Percentiles rank a stretch among this genome's conserved stretches.
phyloP scores from a whole-genome alignment of 2,797 vertebrate genomes.

The Gephyroberyx darwinii region DNA sequence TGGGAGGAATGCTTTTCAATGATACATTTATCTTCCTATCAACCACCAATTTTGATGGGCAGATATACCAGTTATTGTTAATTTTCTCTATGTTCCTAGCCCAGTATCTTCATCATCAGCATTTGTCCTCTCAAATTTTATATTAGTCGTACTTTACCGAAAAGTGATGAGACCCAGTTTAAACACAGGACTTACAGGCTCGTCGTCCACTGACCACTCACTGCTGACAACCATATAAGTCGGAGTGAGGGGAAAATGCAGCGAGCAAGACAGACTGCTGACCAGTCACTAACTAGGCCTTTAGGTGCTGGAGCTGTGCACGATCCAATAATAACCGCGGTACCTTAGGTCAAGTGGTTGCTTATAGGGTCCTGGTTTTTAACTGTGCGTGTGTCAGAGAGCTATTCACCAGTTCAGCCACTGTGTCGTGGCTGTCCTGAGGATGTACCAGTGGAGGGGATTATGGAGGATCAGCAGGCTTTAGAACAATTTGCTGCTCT shows the following conservation, averaged over 20 bases:
- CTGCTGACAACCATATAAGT: no score
- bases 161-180: no score
- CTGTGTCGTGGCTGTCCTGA: slow-evolving; percentile 19
- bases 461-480: slow-evolving; percentile 70
- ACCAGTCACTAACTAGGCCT: not conserved
- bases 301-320: not conserved
- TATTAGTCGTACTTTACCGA: no score
- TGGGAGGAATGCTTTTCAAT: no score
- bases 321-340: not conserved
- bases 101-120: no score
- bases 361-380: not conserved
- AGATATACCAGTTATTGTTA: no score
- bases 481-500: slow-evolving; percentile 61
- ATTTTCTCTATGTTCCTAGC: no score
- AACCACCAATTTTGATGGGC: no score
- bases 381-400: not conserved
- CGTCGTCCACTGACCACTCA: no score
- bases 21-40: no score
- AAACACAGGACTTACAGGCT: no score
- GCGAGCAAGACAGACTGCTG: not conserved
- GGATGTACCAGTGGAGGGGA: slow-evolving; percentile 53
- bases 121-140: no score
- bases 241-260: not conserved
- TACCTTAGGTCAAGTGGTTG: not conserved
- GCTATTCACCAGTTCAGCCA: slow-evolving; percentile 33